Conservation (phyloP, 2,113 vertebrate species). For the Orthonyx spaldingii region DNA sequence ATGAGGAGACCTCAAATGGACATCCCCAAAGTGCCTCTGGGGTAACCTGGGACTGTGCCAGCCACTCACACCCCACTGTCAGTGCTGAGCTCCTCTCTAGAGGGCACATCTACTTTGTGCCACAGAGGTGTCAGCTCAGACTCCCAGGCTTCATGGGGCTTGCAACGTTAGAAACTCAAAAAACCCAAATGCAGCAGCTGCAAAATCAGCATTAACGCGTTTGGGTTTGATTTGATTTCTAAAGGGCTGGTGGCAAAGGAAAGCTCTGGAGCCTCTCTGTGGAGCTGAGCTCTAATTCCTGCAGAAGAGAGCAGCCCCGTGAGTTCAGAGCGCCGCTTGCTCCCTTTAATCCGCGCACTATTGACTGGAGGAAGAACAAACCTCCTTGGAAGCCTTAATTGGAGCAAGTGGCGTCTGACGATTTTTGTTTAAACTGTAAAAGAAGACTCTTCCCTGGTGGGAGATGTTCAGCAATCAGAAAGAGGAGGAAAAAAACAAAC, state of each 20-base stretch:
- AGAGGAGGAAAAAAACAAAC: not conserved
- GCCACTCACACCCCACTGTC: not conserved
- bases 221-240: not conserved
- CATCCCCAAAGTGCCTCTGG: not conserved
- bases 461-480: slow-evolving; percentile 22
- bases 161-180: not conserved
- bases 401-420: not conserved
- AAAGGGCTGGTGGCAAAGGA: not conserved
- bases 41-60: not conserved
- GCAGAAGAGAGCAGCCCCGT: not conserved
- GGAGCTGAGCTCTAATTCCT: not conserved
- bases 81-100: not conserved
- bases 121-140: not conserved
- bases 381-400: slow-evolving; percentile 38
- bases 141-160: not conserved
- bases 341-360: slow-evolving; percentile 1
- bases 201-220: not conserved
- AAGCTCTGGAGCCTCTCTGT: not conserved
- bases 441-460: not conserved
- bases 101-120: not conserved
- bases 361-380: slow-evolving; percentile 9
- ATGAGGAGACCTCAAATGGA: not conserved
- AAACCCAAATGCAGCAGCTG: not conserved
- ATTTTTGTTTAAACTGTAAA: slow-evolving; percentile 42
- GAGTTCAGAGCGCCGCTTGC: not conserved